Evolutionary conservation across 2,113 vertebrate genomes (phyloP), one percentile per base, ranked within the genome.

Genomic region (Corythornis madagascariensis): DNA sequence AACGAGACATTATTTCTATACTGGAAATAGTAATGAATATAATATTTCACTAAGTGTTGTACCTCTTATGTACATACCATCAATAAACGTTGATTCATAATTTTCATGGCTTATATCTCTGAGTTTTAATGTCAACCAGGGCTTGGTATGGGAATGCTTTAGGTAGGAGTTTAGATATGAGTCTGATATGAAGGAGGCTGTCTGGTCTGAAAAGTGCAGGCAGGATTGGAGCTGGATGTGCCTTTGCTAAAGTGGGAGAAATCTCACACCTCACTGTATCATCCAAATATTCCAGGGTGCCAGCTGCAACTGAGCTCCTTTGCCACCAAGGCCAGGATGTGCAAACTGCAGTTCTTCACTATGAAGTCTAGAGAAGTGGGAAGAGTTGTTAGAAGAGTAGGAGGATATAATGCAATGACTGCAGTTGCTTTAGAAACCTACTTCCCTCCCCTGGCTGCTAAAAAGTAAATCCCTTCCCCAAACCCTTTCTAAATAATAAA

Each of bases 21-120:
- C 97, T 97, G 97, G 96, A 97, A 97, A 91, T 97, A 97, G 96
- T 91, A 7, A 43, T 95, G 87, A 97, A 95, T 96, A 89, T 94
- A 97, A 97, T 98, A 98, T 98, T 98, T 99, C 98, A 98, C 97
- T 98, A 98, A 98, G 95, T 98, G 98, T 98, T 98, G 98, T 99
- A 98, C 98, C 98, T 98, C 98, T 98, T 98, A 96, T 99, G 98
- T 99, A 99, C 97, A 99, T 99, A 99, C 98, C 93, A 95, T 97
- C 98, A 99, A 99, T 99, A 99, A 99, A 99, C 98, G 98, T 99
- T 97, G 94, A 98, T 99, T 99, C 98, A 98, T 98, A 98, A 98
- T 98, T 98, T 98, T 98, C 88, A 92, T 74, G 70, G 61, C 31
- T 71, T 79, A 31, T 69, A 64, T 86, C 28, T 84, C 26, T 55